Evolutionary conservation across 2,797 vertebrate genomes (phyloP), one percentile per base, ranked within the genome.

Genomic region (Sebastolobus alascanus): DNA sequence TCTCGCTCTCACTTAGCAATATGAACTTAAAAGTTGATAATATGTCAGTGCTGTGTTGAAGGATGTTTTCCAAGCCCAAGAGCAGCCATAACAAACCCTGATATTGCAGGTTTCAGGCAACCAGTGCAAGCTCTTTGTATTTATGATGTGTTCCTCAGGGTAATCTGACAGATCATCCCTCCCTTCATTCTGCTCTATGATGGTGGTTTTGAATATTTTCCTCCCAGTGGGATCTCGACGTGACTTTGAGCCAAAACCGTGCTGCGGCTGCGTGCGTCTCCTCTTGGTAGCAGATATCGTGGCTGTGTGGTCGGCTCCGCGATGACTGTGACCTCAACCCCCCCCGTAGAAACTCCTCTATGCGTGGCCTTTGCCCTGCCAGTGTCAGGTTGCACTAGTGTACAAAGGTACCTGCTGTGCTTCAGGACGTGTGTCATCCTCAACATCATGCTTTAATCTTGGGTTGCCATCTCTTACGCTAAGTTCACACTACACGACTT

Each of bases 241-340:
- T 67, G 79, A 75, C 61, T 83, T 65, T 75, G 60, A 56, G 72
- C 43, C 74, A 52, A 82, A 84, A 55, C 64, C 77, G 66, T 61
- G 80, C 59, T 67, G 72, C 43, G 1, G 46, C 56, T 60, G 46
- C 29, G 72, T 1, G 31, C 64, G 8, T 20, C 20, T 74, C 60
- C n/a, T 73, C 63, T 43, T 38, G 18, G 38, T 29, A 13, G 81
- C 69, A 77, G 70, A 69, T 40, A 64, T 27, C 52, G 58, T 0
- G 43, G 68, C 59, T 81, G 79, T 89, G 88, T 84, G 84, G 77
- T 87, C 25, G 75, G 87, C 84, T 88, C 83, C 65, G 9, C 5
- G 22, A n/a, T 25, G 68, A 87, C 83, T 70, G 71, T 64, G 69
- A 89, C 85, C 84, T 75, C 59, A 56, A 40, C 9, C 43, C 18